Conservation (phyloP, 2,888 invertebrate species). For the Selenia dentaria region DNA sequence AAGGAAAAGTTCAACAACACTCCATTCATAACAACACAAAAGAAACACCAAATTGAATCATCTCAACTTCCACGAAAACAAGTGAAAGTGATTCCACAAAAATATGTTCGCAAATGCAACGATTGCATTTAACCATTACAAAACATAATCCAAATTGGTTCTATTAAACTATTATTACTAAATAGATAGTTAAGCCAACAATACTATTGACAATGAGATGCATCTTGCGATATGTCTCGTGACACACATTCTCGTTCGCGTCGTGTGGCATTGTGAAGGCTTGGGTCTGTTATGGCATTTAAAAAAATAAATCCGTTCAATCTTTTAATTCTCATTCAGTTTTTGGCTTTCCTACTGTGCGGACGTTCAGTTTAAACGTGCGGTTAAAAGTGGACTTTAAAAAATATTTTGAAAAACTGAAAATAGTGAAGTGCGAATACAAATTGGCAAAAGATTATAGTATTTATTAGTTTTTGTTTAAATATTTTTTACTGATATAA, state of each 20-base stretch:
- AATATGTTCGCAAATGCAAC: conserved; percentile 14
- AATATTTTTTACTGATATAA: too few species aligned
- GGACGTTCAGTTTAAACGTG: conserved; percentile 42
- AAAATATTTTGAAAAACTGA: background rate
- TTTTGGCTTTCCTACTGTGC: conserved; percentile 53
- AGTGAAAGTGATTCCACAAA: conserved; percentile 12
- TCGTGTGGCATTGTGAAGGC: conserved; percentile 57
- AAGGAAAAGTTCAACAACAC: conserved; percentile 11
- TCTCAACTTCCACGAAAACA: conserved; percentile 10
- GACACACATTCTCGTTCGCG: conserved; percentile 66
- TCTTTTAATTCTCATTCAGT: conserved; percentile 62
- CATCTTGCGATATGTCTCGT: conserved; percentile 67
- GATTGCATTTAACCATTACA: conserved; percentile 22
- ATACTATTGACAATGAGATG: conserved; percentile 48
- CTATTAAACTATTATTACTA: conserved; percentile 18
- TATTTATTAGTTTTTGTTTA: too few species aligned
- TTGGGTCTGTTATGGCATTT: conserved; percentile 38
- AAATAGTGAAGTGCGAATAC: too few species aligned
- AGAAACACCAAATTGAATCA: background rate
- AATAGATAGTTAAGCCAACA: conserved; percentile 29
- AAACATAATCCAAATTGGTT: conserved; percentile 17
- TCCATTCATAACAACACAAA: background rate
- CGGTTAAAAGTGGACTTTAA: background rate
- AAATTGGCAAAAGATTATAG: too few species aligned
- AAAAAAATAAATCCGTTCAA: conserved; percentile 65